phyloP scores from a whole-genome alignment of 2,113 vertebrate species.

The Oreotrochilus melanogaster region DNA sequence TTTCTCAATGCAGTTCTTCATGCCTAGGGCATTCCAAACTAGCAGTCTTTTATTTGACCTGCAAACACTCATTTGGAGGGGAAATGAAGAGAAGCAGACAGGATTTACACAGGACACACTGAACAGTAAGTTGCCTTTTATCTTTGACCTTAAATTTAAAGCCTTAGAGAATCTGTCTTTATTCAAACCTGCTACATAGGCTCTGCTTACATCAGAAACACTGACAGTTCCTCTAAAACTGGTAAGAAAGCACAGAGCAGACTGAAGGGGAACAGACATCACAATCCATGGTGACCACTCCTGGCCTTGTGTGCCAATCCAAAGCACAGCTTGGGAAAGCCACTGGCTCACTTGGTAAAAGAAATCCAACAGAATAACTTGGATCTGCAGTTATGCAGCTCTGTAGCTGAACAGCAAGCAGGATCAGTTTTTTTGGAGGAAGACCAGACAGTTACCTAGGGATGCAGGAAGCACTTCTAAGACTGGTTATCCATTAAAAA shows the following conservation, averaged over 20 bases:
- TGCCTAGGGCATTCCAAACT: background rate
- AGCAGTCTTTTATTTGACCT: conserved; percentile 33
- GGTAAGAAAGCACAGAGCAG: background rate
- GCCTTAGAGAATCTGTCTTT: background rate
- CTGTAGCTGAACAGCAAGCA: background rate
- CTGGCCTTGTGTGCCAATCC: background rate
- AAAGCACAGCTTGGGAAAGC: background rate
- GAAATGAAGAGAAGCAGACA: conserved; percentile 25
- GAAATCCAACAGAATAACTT: background rate
- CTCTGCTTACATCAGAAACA: background rate
- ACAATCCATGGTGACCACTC: background rate
- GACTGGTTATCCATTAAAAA: background rate
- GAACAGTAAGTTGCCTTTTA: background rate
- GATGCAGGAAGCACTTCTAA: background rate
- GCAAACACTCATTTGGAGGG: conserved; percentile 42
- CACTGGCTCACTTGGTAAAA: background rate
- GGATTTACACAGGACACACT: conserved; percentile 14
- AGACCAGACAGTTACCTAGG: conserved; percentile 8
- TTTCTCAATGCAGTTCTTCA: conserved; percentile 40
- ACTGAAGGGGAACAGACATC: background rate
- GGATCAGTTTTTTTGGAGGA: conserved; percentile 1
- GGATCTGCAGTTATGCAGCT: background rate
- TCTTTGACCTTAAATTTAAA: background rate
- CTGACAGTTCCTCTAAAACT: background rate
- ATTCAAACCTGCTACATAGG: background rate